These are phyloP conservation scores for Coenonympha arcania DNA, from an alignment of 2,888 invertebrate species.

Conservation along the genomic window DNA sequence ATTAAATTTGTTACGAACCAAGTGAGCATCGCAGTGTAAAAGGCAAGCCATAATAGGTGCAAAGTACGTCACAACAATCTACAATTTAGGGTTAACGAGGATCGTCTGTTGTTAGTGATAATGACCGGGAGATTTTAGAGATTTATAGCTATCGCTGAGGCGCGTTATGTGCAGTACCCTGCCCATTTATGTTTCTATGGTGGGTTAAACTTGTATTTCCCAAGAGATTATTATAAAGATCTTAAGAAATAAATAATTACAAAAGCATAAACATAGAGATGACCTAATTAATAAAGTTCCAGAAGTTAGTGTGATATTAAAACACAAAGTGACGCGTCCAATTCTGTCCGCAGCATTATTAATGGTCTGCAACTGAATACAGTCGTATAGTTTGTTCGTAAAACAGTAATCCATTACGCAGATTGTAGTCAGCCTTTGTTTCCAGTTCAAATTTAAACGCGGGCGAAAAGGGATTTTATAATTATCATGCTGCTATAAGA, in stretches of 20 bases:
- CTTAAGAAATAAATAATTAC: too few species aligned
- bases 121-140: not conserved
- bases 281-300: conserved; percentile 3
- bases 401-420: conserved; percentile 3
- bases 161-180: not conserved
- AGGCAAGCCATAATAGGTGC: not conserved
- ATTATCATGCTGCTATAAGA: conserved; percentile 3
- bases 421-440: conserved; percentile 1
- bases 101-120: not conserved
- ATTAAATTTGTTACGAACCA: not conserved
- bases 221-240: too few species aligned
- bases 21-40: not conserved
- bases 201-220: too few species aligned
- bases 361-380: conserved; percentile 3
- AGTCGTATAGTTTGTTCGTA: conserved; percentile 4
- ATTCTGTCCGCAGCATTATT: conserved; percentile 8
- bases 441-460: conserved; percentile 2
- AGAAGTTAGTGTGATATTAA: conserved; percentile 7
- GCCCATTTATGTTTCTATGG: too few species aligned
- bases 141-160: not conserved
- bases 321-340: conserved; percentile 9
- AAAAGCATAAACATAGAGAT: not conserved
- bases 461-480: not conserved
- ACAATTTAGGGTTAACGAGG: not conserved
- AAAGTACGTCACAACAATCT: conserved; percentile 1